phyloP scores from a whole-genome alignment of 1,140 invertebrate species.

The Antheraea pernyi region DNA sequence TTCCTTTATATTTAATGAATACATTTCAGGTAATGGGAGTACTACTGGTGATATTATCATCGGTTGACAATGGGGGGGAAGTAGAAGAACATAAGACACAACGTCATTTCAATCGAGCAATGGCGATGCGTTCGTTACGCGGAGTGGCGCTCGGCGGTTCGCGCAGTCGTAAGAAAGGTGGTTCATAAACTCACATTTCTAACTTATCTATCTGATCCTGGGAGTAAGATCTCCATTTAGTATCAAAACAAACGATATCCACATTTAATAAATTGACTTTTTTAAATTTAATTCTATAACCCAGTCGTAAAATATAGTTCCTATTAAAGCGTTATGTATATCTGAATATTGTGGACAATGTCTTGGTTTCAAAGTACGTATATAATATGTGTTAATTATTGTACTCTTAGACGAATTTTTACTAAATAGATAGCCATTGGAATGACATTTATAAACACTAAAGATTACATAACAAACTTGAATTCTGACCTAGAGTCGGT shows the following conservation, averaged over 20 bases:
- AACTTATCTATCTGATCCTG: conserved; percentile 20
- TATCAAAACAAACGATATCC: background rate
- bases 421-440: no score
- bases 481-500: no score
- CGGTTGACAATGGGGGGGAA: conserved; percentile 82
- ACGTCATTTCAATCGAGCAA: conserved; percentile 90
- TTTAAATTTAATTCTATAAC: background rate
- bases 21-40: conserved; percentile 85
- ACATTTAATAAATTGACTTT: background rate
- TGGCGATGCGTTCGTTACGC: conserved; percentile 90
- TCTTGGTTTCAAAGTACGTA: no score
- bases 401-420: no score
- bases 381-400: no score
- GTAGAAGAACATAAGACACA: conserved; percentile 84
- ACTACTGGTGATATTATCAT: conserved; percentile 89
- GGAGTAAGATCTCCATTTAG: conserved; percentile 32
- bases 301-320: background rate
- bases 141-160: conserved; percentile 67
- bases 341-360: no score
- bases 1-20: no score
- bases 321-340: background rate
- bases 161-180: conserved; percentile 67
- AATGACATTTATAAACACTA: no score
- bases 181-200: conserved; percentile 44
- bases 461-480: no score